Evolutionary conservation across 2,888 invertebrate genomes (phyloP), one percentile per base, ranked within the genome.

Genomic region (Scaptomyza tumidula): DNA sequence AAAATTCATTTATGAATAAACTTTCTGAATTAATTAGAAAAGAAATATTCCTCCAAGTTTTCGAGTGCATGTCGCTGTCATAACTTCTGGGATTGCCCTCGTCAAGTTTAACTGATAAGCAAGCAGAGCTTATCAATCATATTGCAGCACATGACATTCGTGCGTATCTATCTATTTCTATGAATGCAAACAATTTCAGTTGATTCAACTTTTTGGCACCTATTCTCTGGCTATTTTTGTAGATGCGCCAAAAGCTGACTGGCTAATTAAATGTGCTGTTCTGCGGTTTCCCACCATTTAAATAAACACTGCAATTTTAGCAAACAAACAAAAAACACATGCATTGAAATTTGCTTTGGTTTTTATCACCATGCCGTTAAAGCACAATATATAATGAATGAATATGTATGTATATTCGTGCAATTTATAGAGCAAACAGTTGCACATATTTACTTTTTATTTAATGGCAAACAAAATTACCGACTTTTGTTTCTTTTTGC

Each of bases 401-500:
- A 7, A 4, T n/a, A n/a, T n/a, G n/a, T n/a, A n/a, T n/a, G n/a
- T 41, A 41, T 41, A 41, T 55, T 46, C 13, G 11, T 37, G 43
- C 48, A 56, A 45, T 54, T 41, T 75, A 27, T 71, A 58, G 44
- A 46, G 31, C 61, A 56, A 58, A 77, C 55, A 55, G 33, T 56
- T 45, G 55, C 45, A 44, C 48, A 58, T 60, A 69, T 66, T 68
- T 64, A 63, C 71, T 59, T 67, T 80, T 75, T 60, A 55, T 65
- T 74, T 69, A 68, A 78, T 76, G 64, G 60, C 86, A 81, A 85
- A 81, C 76, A 68, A 85, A 78, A 72, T 58, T 45, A 14, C 54
- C 13, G 52, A 61, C 52, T 61, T 70, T 44, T 54, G 49, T 55
- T n/a, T n/a, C n/a, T n/a, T n/a, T n/a, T n/a, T n/a, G n/a, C n/a